These are phyloP conservation scores for Protaetia brevitarsis DNA, from an alignment of 1,140 invertebrate genomes.

Conservation along the genomic window DNA sequence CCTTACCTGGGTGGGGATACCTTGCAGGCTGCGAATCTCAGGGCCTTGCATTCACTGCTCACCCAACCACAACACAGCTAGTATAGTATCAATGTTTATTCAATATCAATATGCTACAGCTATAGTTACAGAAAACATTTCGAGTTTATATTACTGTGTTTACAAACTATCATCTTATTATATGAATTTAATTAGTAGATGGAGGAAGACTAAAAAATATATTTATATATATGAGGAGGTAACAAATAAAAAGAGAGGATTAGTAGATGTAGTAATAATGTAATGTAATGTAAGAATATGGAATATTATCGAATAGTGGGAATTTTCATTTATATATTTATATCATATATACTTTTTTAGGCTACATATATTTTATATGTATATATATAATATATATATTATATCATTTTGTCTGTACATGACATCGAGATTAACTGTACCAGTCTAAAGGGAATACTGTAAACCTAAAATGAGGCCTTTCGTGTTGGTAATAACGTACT, in stretches of 20 bases:
- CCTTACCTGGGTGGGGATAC: conserved; percentile 41
- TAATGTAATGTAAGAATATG: conserved; percentile 26
- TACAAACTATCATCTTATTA: conserved; percentile 26
- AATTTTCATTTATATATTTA: not conserved
- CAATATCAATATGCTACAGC: conserved; percentile 35
- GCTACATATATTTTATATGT: conserved; percentile 6
- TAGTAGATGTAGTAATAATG: conserved; percentile 30
- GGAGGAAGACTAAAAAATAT: conserved; percentile 30
- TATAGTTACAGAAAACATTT: conserved; percentile 33
- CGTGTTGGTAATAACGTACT: conserved; percentile 29
- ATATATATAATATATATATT: not conserved
- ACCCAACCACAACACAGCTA: conserved; percentile 37
- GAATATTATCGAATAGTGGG: too few species aligned
- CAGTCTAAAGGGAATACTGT: conserved; percentile 30
- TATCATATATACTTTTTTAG: conserved; percentile 8
- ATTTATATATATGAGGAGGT: conserved; percentile 29
- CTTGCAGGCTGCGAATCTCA: conserved; percentile 36
- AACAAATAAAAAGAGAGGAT: not conserved
- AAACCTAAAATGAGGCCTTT: conserved; percentile 33
- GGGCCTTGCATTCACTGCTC: conserved; percentile 43
- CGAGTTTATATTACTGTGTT: conserved; percentile 22
- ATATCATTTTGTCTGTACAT: conserved; percentile 33
- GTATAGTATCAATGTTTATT: conserved; percentile 39
- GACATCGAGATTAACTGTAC: conserved; percentile 34
- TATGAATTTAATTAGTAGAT: not conserved